These are phyloP conservation scores for Martes martes DNA, from an alignment of 2,113 vertebrate species.

Conservation along the genomic window DNA sequence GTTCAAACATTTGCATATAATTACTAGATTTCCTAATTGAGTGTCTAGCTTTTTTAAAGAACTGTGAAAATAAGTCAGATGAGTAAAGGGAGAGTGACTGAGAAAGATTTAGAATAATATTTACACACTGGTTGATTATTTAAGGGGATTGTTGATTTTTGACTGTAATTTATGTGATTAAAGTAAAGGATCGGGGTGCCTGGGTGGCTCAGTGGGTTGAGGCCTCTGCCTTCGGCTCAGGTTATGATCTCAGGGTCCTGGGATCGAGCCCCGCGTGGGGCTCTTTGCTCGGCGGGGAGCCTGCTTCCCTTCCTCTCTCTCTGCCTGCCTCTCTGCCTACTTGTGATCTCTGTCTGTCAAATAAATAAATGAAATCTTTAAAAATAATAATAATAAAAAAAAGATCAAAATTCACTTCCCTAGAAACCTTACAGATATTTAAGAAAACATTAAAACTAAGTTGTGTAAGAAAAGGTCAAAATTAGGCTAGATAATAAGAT, in stretches of 20 bases:
- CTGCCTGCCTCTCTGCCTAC: too few species aligned
- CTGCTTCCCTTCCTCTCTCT: too few species aligned
- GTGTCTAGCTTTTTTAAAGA: not conserved
- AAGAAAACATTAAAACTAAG: not conserved
- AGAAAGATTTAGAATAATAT: not conserved
- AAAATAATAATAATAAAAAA: too few species aligned
- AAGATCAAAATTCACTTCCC: not conserved
- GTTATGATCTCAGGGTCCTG: too few species aligned
- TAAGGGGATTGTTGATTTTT: not conserved
- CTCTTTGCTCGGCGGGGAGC: too few species aligned
- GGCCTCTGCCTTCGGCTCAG: too few species aligned
- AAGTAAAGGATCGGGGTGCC: not conserved
- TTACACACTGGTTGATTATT: not conserved
- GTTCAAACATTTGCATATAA: constrained; percentile 33
- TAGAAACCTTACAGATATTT: not conserved
- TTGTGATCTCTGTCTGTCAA: too few species aligned
- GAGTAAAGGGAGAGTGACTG: not conserved
- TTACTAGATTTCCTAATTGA: not conserved
- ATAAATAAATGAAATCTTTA: too few species aligned
- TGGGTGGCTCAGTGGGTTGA: too few species aligned
- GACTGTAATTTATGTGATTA: not conserved
- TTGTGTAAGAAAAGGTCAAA: not conserved
- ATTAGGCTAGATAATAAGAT: not conserved
- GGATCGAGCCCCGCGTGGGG: too few species aligned
- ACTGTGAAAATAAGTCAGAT: not conserved